phyloP scores from a whole-genome alignment of 2,888 invertebrate species.

The Euzetes globulus region DNA sequence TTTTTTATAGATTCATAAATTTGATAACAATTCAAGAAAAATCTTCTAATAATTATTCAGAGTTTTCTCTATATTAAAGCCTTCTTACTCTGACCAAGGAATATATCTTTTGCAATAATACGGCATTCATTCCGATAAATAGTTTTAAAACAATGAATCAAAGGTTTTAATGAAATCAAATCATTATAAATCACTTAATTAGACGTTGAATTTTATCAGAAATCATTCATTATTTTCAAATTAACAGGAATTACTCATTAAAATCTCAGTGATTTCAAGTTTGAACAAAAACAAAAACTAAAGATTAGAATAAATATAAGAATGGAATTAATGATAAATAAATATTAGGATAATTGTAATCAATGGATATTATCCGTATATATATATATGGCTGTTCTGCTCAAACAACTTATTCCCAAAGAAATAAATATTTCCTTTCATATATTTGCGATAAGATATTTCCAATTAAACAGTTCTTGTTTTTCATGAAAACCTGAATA shows the following conservation, averaged over 20 bases:
- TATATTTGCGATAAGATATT: not conserved
- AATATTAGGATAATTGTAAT: not conserved
- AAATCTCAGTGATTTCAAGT: not conserved
- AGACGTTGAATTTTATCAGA: not conserved
- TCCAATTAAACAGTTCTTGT: not conserved
- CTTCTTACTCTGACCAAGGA: not conserved
- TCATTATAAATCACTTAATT: slow-evolving; percentile 20
- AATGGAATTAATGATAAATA: not conserved
- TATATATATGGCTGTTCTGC: too few relatives aligned
- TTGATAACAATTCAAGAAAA: not conserved
- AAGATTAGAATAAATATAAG: not conserved
- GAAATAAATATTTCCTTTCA: not conserved
- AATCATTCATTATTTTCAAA: slow-evolving; percentile 21
- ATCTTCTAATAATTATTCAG: not conserved
- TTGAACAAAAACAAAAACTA: not conserved
- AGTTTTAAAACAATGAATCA: not conserved
- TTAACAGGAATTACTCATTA: slow-evolving; percentile 18
- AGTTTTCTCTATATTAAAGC: not conserved
- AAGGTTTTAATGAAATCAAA: slow-evolving; percentile 11
- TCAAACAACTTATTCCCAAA: too few relatives aligned
- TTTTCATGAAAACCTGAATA: slow-evolving; percentile 3
- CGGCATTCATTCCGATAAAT: not conserved
- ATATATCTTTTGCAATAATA: not conserved
- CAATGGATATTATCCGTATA: too few relatives aligned
- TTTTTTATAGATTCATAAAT: not conserved